Base-by-base conservation (phyloP, 2,888 invertebrate species). In the Xylophagus ater region DNA sequence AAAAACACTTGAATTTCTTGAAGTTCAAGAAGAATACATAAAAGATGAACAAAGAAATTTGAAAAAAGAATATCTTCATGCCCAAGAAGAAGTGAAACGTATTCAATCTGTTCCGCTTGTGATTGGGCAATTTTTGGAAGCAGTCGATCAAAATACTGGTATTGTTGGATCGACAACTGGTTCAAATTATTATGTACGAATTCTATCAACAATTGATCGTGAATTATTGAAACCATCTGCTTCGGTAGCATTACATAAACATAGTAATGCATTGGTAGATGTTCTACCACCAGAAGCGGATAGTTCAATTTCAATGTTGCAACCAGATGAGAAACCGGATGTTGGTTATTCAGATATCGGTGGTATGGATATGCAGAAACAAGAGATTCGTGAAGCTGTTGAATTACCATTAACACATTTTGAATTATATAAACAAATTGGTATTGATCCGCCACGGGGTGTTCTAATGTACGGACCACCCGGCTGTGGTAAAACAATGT, bases 391-490 rank as follows among this genome's bases (percentile, higher is more conserved):
- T 38, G 98, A 98, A 66, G 98, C 98, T 4, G 98, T 98, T 1
- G 98, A 98, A 62, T 66, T 98, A 44, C 98, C 98, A 0, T 69
- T 98, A 13, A 98, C 97, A 13, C 98, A 99, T 62, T 96, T 96
- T 57, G 98, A 98, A 64, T 69, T 98, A 28, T 98, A 98, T 67
- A 85, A 97, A 62, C 97, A 98, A 71, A 88, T 89, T 57, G 97
- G 98, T 65, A 98, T 99, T 57, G 97, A 98, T 62, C 98, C 98
- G 2, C 98, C 98, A 0, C 73, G 94, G 14, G 96, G 96, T 51
- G 98, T 98, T 2, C 76, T 98, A 23, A 92, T 98, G 93, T 98
- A 90, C 57, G 98, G 98, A 0, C 98, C 98, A n/a, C 97, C 98
- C 1, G 88, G 98, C 2, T 97, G 97, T 65, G 98, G 98, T 19